Base-by-base conservation (phyloP, 1,140 invertebrate species). In the Lethocerus indicus region DNA sequence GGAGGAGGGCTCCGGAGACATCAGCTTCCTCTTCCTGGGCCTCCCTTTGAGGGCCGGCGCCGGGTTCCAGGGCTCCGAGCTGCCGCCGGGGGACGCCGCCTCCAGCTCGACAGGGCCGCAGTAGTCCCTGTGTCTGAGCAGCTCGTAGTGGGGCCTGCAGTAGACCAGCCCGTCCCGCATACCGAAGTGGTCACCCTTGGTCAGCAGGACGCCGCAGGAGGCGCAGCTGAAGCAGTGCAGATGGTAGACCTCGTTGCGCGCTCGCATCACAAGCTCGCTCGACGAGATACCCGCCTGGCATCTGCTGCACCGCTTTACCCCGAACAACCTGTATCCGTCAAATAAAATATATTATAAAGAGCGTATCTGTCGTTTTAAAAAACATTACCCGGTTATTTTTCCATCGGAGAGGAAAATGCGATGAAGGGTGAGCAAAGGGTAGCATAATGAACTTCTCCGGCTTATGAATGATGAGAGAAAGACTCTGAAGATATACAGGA, bases 191-290 rank as follows among this genome's bases (percentile, higher is more conserved):
- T 94, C 90, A 25, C 91, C 82, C 47, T 83, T 83, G 51, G 80
- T 78, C 29, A 85, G 66, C 23, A 76, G 71, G 13, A 73, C 71
- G 46, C 84, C 79, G 67, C 91, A 94, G 44, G 83, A 78, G 18
- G 79, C 76, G 63, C 89, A 95, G 2, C 79, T 81, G 70, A 95
- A 95, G 68, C 89, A 95, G 51, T 82, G 77, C 42, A 91, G 71
- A 65, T 95, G 89, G 65, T 87, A 95, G 39, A 93, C 87, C 56
- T 83, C 71, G 55, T 88, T 85, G 25, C 83, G 66, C 0, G 87
- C 88, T 53, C 87, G 67, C 88, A 93, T 94, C 59, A 94, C 89
- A 58, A 93, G 70, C 68, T 94, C 89, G 55, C 81, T 81, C n/a
- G 87, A 79, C 13, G 81, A 80, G 58, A 95, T 85, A 0, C 81